Percentiles rank a stretch among this genome's conserved stretches.
These are phyloP conservation scores for Heterocephalus glaber DNA, from an alignment of 2,113 vertebrate genomes.

Conservation along the genomic window DNA sequence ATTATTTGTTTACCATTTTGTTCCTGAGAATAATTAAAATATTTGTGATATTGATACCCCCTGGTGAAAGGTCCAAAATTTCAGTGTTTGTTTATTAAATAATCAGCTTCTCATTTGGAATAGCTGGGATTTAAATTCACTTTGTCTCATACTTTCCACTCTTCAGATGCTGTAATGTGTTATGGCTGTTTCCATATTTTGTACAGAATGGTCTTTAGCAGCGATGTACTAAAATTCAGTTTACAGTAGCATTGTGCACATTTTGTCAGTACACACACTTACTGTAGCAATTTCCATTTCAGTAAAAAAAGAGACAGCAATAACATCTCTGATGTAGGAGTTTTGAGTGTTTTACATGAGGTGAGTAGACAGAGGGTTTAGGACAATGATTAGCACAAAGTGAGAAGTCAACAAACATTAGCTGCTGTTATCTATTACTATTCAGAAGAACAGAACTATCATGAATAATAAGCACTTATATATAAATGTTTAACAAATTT, in stretches of 20 bases:
- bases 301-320: neutral
- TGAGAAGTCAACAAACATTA: neutral
- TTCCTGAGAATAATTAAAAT: constrained; percentile 53
- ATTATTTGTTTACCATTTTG: constrained; percentile 9
- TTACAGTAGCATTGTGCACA: neutral
- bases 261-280: neutral
- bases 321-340: neutral
- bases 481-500: neutral
- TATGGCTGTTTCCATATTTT: neutral
- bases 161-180: neutral
- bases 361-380: neutral
- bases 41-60: neutral
- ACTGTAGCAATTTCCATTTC: neutral
- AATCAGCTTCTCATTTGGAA: constrained; percentile 6
- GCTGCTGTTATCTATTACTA: neutral
- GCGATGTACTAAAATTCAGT: neutral
- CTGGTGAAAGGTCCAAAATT: neutral
- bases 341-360: neutral
- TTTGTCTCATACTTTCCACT: constrained; percentile 35
- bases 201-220: neutral
- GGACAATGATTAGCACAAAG: neutral
- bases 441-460: neutral
- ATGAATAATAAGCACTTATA: neutral
- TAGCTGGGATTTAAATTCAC: neutral
- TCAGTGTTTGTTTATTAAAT: constrained; percentile 44